Evolutionary conservation across 2,113 vertebrate species (phyloP).

Genomic region (Dicaeum eximium): DNA sequence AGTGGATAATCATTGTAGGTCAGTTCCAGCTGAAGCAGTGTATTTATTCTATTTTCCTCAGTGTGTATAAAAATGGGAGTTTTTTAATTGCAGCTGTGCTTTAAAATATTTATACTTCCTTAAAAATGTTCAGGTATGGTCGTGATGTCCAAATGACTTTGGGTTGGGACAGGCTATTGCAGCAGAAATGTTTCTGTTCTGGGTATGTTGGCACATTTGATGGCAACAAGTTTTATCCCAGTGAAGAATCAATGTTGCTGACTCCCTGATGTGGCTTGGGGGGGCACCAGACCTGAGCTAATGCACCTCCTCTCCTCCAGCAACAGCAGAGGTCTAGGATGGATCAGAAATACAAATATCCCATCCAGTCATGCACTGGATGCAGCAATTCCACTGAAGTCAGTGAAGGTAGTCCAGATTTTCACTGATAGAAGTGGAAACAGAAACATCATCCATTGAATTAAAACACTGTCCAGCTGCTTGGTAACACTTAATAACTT

Average conservation of each 20-base stretch:
- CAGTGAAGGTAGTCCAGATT: neutral
- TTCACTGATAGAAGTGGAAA: neutral
- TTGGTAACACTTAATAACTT: neutral
- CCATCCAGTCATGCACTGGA: neutral
- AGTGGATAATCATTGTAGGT: neutral
- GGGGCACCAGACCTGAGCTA: neutral
- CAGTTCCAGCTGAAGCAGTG: neutral
- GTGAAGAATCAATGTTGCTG: neutral
- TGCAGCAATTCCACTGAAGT: neutral
- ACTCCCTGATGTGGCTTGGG: neutral
- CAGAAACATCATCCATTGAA: neutral
- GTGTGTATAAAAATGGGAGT: neutral
- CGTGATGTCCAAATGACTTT: neutral
- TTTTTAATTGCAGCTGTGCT: neutral
- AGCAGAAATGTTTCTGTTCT: neutral
- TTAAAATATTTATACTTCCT: neutral
- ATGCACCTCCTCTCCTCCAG: neutral
- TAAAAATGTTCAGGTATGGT: neutral
- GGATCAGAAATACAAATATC: neutral
- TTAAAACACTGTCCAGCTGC: neutral
- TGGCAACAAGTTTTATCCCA: neutral
- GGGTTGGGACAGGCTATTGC: neutral
- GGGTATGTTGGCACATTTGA: rapidly evolving
- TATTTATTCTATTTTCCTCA: neutral
- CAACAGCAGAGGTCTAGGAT: neutral